Evolutionary conservation across 2,888 invertebrate species (phyloP).

Genomic region (Himalopsyche anomala): DNA sequence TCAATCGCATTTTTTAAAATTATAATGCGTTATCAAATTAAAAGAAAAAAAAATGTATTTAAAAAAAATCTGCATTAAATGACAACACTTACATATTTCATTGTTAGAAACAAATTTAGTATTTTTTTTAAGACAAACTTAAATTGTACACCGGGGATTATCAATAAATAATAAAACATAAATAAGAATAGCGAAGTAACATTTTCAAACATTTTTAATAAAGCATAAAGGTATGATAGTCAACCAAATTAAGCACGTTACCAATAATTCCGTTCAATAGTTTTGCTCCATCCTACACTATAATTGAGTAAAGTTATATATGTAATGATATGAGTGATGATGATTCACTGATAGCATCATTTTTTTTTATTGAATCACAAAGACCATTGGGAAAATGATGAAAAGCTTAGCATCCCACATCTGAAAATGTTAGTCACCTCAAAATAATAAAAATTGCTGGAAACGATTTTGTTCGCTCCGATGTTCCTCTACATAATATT

Average conservation of each 20-base stretch:
- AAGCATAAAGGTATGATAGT: too few relatives aligned
- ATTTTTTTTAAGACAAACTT: too few relatives aligned
- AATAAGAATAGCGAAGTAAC: too few relatives aligned
- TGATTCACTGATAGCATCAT: not conserved
- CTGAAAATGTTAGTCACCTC: not conserved
- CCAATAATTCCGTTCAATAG: not conserved
- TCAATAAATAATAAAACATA: too few relatives aligned
- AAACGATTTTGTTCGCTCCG: not conserved
- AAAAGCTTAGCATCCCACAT: not conserved
- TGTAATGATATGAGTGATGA: not conserved
- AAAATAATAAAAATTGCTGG: slow-evolving; percentile 12
- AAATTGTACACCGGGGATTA: too few relatives aligned
- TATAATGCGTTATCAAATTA: not conserved
- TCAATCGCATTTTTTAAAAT: not conserved
- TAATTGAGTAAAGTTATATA: not conserved
- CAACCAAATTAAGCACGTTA: not conserved
- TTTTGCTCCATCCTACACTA: not conserved
- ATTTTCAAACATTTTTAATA: too few relatives aligned
- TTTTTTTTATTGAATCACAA: slow-evolving; percentile 16
- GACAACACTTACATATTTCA: not conserved
- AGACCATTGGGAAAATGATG: slow-evolving; percentile 11
- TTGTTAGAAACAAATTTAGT: too few relatives aligned
- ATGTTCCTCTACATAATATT: slow-evolving; percentile 4
- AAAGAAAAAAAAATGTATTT: too few relatives aligned
- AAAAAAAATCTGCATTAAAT: not conserved